Evolutionary conservation across 2,113 vertebrate species (phyloP), one percentile per base, ranked within the genome.

Genomic region (Otocyon megalotis): DNA sequence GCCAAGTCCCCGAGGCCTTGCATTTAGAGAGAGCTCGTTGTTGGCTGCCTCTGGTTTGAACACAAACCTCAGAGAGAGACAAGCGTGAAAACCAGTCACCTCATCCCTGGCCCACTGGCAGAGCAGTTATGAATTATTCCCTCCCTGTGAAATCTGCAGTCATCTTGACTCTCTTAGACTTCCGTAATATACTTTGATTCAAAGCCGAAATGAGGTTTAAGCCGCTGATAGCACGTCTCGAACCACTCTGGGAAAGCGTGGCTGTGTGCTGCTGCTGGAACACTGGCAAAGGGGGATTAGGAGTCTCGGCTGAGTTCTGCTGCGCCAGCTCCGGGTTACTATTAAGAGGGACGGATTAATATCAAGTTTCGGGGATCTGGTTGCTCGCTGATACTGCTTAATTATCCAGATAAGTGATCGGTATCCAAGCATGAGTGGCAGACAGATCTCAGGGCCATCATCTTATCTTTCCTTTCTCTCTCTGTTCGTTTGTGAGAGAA

Each of bases 321-420:
- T 69, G 95, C 74, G 58, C 98, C 97, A 93, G 88, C 94, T 97
- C 98, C 50, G 77, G 8, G 77, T 97, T 97, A 96, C 98, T 98
- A 98, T 98, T 99, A 99, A 99, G 98, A 98, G 98, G 98, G 96
- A 95, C 1, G 98, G 98, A 99, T 99, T 99, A 99, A 99, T 99
- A 99, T 99, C 99, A 99, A 96, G 98, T 98, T 99, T 98, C 98
- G 56, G 97, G 96, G 99, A 98, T 99, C 99, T 98, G 98, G 97
- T 98, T 98, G 97, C 98, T 98, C 88, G 97, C 99, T 99, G 99
- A 99, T 99, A 99, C 96, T 99, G 98, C 98, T 98, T 99, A 99
- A 99, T 99, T 99, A 99, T 98, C 98, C 99, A 99, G 98, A 99
- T 99, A 99, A 99, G 97, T 99, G 98, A 99, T 99, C 98, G 97